Base-by-base conservation (phyloP, 2,797 vertebrate species). In the Merluccius polli region DNA sequence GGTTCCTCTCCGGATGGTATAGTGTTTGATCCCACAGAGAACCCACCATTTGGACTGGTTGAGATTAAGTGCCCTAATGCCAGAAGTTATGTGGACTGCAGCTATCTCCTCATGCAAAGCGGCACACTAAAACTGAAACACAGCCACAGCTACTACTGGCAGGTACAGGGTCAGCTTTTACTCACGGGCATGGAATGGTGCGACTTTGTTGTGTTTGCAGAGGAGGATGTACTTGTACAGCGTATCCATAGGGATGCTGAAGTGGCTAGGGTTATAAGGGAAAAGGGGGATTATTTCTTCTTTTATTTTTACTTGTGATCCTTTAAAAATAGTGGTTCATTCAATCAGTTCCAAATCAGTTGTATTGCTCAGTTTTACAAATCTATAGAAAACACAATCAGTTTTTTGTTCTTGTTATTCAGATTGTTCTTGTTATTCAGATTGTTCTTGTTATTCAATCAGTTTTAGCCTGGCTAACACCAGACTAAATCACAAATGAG, bases 131-230 rank as follows among this genome's bases (percentile, higher is more conserved):
- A 41, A 69, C 21, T n/a, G 36, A 71, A 71, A 8, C 31, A 7
- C 1, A 36, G 16, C n/a, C 59, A 78, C 35, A 78, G 65, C n/a
- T 41, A 78, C 71, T 73, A 74, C 63, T 78, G 72, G 65, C 65
- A 73, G 36, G 72, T 78, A 15, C 73, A 74, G 38, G 65, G 44
- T 6, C 44, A 78, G 67, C 63, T 74, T 15, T 65, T 78, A n/a
- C 30, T 78, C 30, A 78, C 72, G 16, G 32, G 67, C 8, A 74
- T 78, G 77, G n/a, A 78, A 33, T 78, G 72, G 77, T 78, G 30
- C 71, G 72, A 74, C 21, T 77, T 77, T 69, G 44, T 75, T 44
- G 27, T 70, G 16, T 65, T 65, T 48, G 69, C 44, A 13, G 65
- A 76, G 32, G 32, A 70, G 69, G 18, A 71, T 10, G 21, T 33